Evolutionary conservation across 2,797 vertebrate genomes (phyloP).

Genomic region (Neostethus bicornis): DNA sequence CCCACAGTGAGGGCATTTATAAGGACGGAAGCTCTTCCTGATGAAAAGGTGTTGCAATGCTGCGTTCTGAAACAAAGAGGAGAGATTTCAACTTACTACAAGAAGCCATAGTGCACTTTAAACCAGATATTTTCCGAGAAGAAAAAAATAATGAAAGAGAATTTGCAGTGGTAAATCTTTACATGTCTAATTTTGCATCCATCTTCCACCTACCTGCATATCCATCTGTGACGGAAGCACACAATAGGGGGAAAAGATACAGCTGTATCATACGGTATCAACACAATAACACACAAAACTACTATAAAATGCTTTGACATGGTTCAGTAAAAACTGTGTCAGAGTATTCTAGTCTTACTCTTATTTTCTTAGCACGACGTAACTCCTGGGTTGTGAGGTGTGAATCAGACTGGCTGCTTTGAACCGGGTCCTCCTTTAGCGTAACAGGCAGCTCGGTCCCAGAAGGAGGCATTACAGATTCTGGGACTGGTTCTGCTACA

Average conservation of each 20-base stretch:
- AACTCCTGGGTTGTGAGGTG: slow-evolving; percentile 91
- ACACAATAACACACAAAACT: slow-evolving; percentile 24
- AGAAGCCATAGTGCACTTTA: not conserved
- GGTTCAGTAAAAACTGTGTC: too few species aligned
- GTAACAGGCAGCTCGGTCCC: slow-evolving; percentile 47
- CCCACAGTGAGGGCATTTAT: slow-evolving; percentile 95
- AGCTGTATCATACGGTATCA: slow-evolving; percentile 55
- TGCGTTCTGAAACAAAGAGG: slow-evolving; percentile 84
- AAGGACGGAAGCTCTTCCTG: slow-evolving; percentile 94
- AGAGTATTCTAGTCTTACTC: slow-evolving; percentile 61
- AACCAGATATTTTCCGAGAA: slow-evolving; percentile 28
- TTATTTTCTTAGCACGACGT: slow-evolving; percentile 92
- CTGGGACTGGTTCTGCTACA: slow-evolving; percentile 40
- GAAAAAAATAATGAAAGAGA: slow-evolving; percentile 19
- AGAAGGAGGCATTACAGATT: slow-evolving; percentile 49
- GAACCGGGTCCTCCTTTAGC: slow-evolving; percentile 78
- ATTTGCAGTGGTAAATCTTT: slow-evolving; percentile 33
- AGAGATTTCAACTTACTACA: not conserved
- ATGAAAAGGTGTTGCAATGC: slow-evolving; percentile 98
- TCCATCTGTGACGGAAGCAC: slow-evolving; percentile 88
- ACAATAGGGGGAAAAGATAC: slow-evolving; percentile 80
- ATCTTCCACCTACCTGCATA: slow-evolving; percentile 88
- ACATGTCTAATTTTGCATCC: slow-evolving; percentile 11
- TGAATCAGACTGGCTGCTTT: slow-evolving; percentile 72
- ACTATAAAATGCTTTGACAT: not conserved